These are phyloP conservation scores for Musca domestica DNA, from an alignment of 1,140 invertebrate species.

Conservation along the genomic window DNA sequence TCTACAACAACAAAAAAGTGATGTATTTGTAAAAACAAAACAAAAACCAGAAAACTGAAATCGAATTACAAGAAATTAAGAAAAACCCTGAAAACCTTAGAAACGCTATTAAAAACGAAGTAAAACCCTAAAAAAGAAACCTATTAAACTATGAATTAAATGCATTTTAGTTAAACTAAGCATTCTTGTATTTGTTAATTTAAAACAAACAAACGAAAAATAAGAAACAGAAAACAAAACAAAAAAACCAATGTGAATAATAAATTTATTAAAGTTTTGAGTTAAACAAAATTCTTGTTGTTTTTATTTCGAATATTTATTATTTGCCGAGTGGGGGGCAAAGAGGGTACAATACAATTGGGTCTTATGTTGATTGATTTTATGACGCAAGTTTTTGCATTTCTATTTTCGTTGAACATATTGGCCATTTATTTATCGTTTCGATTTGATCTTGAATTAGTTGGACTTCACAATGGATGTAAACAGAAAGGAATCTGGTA, in stretches of 20 bases:
- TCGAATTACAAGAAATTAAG: neutral
- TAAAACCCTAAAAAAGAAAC: no score
- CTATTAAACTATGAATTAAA: conserved; percentile 1
- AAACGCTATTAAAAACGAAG: neutral
- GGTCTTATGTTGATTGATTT: neutral
- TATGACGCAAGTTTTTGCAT: neutral
- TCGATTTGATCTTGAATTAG: no score
- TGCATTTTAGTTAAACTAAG: conserved; percentile 20
- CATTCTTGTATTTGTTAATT: conserved; percentile 16
- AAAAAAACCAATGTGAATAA: conserved; percentile 20
- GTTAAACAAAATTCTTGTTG: conserved; percentile 16
- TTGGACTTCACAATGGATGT: no score
- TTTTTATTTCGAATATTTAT: conserved; percentile 1
- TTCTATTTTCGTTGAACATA: neutral
- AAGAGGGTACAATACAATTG: no score
- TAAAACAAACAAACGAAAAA: conserved; percentile 5
- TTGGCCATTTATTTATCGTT: neutral
- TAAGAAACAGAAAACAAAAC: conserved; percentile 3
- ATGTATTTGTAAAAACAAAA: conserved; percentile 11
- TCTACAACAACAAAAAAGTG: conserved; percentile 8
- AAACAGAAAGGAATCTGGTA: no score
- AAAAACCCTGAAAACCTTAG: neutral
- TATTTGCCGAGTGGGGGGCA: neutral
- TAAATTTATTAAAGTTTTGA: conserved; percentile 16
- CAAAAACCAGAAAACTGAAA: neutral